phyloP scores from a whole-genome alignment of 2,797 vertebrate species.

The Varecia variegata region DNA sequence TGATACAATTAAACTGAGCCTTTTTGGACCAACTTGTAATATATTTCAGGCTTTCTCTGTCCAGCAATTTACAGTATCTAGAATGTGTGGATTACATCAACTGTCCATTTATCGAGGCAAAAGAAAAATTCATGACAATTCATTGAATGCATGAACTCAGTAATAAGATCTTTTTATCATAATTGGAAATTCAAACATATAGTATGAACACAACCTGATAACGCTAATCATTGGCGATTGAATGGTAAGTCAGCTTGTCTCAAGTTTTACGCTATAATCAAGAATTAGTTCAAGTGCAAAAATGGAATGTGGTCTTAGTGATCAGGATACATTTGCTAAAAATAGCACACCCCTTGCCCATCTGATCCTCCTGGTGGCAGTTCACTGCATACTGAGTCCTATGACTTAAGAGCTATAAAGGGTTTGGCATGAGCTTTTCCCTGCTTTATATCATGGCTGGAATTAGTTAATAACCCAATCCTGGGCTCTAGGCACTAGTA shows the following conservation, averaged over 20 bases:
- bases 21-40: neutral
- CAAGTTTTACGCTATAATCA: constrained; percentile 2
- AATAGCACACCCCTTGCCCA: constrained; percentile 57
- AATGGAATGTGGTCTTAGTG: constrained; percentile 44
- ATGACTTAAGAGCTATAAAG: constrained; percentile 71
- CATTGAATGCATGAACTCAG: neutral
- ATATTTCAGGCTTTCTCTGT: neutral
- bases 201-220: neutral
- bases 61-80: neutral
- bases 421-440: constrained; percentile 39
- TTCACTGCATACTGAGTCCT: constrained; percentile 51
- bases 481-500: neutral
- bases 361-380: constrained; percentile 55
- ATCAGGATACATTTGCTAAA: constrained; percentile 74
- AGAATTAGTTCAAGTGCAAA: constrained; percentile 52
- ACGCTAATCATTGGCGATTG: neutral
- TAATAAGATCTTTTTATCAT: neutral
- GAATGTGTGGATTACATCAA: neutral
- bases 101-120: neutral
- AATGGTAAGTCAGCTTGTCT: neutral
- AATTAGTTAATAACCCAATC: constrained; percentile 57
- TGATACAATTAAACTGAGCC: neutral
- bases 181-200: constrained; percentile 1
- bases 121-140: neutral
- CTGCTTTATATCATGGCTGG: constrained; percentile 33